Base-by-base conservation (phyloP, 2,113 vertebrate genomes). In the Calyptomena viridis region DNA sequence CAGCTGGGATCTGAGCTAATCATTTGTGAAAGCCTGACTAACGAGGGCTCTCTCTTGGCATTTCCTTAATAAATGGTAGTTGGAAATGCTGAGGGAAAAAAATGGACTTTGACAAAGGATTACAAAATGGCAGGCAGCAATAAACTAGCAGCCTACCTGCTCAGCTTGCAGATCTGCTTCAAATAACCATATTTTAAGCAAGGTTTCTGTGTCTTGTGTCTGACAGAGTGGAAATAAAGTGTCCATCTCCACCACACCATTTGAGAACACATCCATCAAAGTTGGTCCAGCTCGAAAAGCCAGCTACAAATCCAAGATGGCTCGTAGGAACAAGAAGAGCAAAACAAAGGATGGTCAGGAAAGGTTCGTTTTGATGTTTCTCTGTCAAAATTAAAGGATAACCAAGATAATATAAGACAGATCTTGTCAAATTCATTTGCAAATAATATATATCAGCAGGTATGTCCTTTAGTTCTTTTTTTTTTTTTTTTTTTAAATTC, bases 191-290 rank as follows among this genome's bases (percentile, higher is more conserved):
- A 0, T 55, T 84, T 60, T 72, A 71, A 89, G n/a, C 30, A 33
- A n/a, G 9, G 8, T n/a, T 31, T 76, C 52, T 35, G 33, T 58
- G 59, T 67, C 37, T 55, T 92, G 11, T 97, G 76, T 88, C 83
- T 93, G 63, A 56, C 97, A 99, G 99, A 99, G 99, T 85, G 99
- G 99, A 58, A 98, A 98, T 97, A 99, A 99, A 95, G 99, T 99
- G 39, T 99, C 99, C 71, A 99, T 99, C 97, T 98, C 98, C 14
- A 99, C 99, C 72, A 99, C 99, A 0, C 99, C 99, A 1, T 99
- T 99, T 97, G 99, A 99, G 94, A 99, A 99, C 97, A 99, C 99
- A 0, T 99, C 99, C 68, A 99, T 99, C 97, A 99, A 99, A 96
- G 98, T 99, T 59, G 99, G 99, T 17, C 99, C 99, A 6, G 99